Base-by-base conservation (phyloP, 2,888 invertebrate genomes). In the Ichneumoninae sp. region DNA sequence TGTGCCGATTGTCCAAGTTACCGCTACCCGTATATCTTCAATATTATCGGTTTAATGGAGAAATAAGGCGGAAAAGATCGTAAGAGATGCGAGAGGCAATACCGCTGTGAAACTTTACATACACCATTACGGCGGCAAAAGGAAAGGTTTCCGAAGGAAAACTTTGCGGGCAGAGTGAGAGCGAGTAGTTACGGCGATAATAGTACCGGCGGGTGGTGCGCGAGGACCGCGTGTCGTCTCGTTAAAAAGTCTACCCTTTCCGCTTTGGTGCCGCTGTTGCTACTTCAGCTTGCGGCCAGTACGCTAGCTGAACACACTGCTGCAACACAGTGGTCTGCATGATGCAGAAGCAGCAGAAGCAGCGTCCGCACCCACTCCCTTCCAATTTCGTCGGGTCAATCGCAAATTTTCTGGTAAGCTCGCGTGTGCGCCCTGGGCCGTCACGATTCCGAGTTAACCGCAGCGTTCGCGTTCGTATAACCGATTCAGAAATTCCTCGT, bases 371-470 rank as follows among this genome's bases (percentile, higher is more conserved):
- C 68, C 79, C 68, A 78, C 71, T 78, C 78, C 52, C 70, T 68
- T 90, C 91, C 90, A 92, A 92, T 93, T 93, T 93, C 87, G 92
- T 90, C 90, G 91, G 93, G 93, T 93, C 92, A 93, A 93, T 93
- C 92, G 92, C 91, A 92, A 93, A 92, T 93, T 93, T 93, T 92
- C 92, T 93, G 90, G 92, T 90, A 91, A 91, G 93, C 92, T 93
- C 93, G 93, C 93, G 93, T 93, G 93, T 91, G 89, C 89, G 93
- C 93, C 93, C 92, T 90, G 91, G 93, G 93, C 93, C 91, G 93
- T 93, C 93, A 93, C 93, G 93, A 93, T 92, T 92, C 89, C 89
- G 89, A 89, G 89, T 90, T 91, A 92, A 92, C 92, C 91, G 92
- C 92, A 88, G 81, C 83, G 76, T 80, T 82, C 82, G 92, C 90